Percentiles rank a stretch among this genome's conserved stretches.
Evolutionary conservation across 2,797 vertebrate species (phyloP).

Genomic region (Hypotaenidia okinawae): DNA sequence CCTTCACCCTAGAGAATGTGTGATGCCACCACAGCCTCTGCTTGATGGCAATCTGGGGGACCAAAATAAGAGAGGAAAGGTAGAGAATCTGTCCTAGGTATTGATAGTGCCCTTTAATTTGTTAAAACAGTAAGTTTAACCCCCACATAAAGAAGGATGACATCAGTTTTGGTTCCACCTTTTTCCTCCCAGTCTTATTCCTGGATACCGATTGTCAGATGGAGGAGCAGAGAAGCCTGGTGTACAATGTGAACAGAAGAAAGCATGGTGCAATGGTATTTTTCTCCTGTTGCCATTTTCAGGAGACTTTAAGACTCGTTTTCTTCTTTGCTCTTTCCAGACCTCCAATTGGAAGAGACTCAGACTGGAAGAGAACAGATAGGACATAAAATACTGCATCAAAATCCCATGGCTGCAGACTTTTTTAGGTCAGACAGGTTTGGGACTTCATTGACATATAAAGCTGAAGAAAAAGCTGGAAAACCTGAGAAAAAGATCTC

Average conservation of each 20-base stretch:
- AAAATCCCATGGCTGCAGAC: neutral
- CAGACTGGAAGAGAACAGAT: neutral
- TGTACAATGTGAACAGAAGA: neutral
- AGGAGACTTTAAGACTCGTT: neutral
- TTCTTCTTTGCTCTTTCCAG: neutral
- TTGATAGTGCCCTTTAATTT: neutral
- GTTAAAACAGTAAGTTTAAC: neutral
- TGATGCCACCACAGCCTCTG: neutral
- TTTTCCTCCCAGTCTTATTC: neutral
- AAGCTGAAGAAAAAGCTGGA: neutral
- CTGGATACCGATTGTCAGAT: fast-evolving
- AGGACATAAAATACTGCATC: neutral
- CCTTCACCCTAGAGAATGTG: neutral
- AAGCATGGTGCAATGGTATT: neutral
- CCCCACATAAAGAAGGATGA: neutral
- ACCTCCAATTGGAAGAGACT: neutral
- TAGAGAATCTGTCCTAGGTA: neutral
- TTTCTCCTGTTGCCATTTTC: neutral
- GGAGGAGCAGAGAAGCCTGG: neutral
- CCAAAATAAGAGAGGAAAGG: neutral
- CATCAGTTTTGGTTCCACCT: neutral
- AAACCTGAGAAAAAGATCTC: neutral
- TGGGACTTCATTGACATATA: neutral
- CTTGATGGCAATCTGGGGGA: neutral
- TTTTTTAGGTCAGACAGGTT: neutral